Conservation (phyloP, 2,888 invertebrate genomes). For the Hemistola chrysoprasaria region DNA sequence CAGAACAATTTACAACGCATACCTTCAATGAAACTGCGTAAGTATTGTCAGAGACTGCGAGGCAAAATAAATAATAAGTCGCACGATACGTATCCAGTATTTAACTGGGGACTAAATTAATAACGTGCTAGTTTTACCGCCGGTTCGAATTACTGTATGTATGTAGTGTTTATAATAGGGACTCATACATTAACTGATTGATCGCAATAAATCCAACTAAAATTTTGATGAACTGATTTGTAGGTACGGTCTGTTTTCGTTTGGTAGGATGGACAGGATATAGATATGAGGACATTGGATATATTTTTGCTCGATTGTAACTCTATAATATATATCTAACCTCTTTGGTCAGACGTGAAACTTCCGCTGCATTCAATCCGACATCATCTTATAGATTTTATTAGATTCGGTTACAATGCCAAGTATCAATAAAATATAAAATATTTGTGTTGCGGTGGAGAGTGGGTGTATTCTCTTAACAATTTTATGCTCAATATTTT, state of each 20-base stretch:
- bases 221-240: too few species aligned
- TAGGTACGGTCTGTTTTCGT: too few species aligned
- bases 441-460: background rate
- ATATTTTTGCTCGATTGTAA: too few species aligned
- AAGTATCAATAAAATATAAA: background rate
- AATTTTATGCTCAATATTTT: slow-evolving; percentile 37
- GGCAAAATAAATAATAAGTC: slow-evolving; percentile 26
- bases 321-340: too few species aligned
- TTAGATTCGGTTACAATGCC: too few species aligned
- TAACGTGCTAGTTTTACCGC: slow-evolving; percentile 14
- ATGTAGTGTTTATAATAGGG: too few species aligned
- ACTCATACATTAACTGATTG: too few species aligned
- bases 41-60: slow-evolving; percentile 24
- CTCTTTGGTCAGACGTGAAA: too few species aligned
- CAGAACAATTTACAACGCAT: slow-evolving; percentile 31
- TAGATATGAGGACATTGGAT: too few species aligned
- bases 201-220: too few species aligned
- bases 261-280: too few species aligned
- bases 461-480: slow-evolving; percentile 25
- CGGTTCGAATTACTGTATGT: slow-evolving; percentile 4
- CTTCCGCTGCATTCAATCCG: too few species aligned
- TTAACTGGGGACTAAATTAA: slow-evolving; percentile 11
- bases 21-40: slow-evolving; percentile 18
- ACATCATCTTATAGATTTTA: background rate
- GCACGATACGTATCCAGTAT: slow-evolving; percentile 22